phyloP scores from a whole-genome alignment of 2,797 vertebrate genomes.

The Amniataba percoides region DNA sequence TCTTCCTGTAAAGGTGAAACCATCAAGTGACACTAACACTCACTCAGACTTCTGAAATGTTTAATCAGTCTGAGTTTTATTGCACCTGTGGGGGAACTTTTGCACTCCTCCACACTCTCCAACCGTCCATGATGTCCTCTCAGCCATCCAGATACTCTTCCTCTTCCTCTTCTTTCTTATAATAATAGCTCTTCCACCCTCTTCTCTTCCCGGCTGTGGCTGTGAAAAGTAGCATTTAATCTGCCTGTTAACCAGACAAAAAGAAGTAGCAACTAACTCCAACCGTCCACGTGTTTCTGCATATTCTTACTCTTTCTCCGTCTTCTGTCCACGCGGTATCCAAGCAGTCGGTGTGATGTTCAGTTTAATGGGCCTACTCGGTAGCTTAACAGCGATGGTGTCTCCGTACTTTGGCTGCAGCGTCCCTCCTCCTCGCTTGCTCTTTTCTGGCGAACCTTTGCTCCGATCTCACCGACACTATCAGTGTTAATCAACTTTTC shows the following conservation, averaged over 20 bases:
- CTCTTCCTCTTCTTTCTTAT: neutral
- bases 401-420: constrained; percentile 49
- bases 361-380: constrained; percentile 30
- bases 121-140: constrained; percentile 61
- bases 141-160: constrained; percentile 43
- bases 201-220: constrained; percentile 52
- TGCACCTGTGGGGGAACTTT: constrained; percentile 37
- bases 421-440: constrained; percentile 48
- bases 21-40: constrained; percentile 55
- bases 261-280: constrained; percentile 64
- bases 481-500: constrained; percentile 49
- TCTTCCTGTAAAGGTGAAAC: constrained; percentile 5
- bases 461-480: constrained; percentile 30
- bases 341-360: constrained; percentile 31
- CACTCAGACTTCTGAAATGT: constrained; percentile 6
- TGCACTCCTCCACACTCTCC: constrained; percentile 46
- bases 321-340: constrained; percentile 41
- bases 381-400: constrained; percentile 47
- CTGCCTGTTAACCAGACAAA: constrained; percentile 53
- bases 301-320: constrained; percentile 26
- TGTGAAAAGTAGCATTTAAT: constrained; percentile 78
- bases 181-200: constrained; percentile 59
- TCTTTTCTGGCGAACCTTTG: neutral
- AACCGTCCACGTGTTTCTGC: constrained; percentile 49
- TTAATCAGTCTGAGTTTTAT: neutral